Evolutionary conservation across 2,113 vertebrate species (phyloP), one percentile per base, ranked within the genome.

Genomic region (Ceuthmochares aereus): DNA sequence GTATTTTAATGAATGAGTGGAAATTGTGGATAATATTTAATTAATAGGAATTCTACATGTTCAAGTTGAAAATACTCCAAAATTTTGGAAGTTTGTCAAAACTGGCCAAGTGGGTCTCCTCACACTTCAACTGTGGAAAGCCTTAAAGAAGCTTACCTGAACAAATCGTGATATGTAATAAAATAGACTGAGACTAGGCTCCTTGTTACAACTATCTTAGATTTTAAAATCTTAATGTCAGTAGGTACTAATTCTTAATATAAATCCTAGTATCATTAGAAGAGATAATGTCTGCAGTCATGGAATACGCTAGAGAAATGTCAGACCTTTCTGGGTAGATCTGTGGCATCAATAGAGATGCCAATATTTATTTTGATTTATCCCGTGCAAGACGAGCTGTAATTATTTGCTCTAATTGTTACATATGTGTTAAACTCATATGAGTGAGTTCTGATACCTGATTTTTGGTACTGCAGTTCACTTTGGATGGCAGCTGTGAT

Each of bases 111-210:
- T 42, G n/a, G 0, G 1, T 37, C 32, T 84, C 32, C 43, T 70
- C 20, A 43, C 12, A 9, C 3, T 58, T 62, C 6, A 82, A 22
- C 13, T 62, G 17, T 26, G 56, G 10, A 74, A 91, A 78, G 16
- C 36, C 49, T 75, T 81, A 10, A 25, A 56, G 68, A 84, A 43
- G 11, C 30, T 75, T 60, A 58, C 23, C 20, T 84, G 63, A 54
- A 51, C 13, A 75, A 75, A 54, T 58, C 0, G 2, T 2, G 0
- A 3, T 52, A 45, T 47, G 8, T 58, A 56, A 56, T 74, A 6
- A 47, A 84, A 51, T 6, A 81, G 37, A n/a, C 34, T 27, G 14
- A 72, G n/a, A 10, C 11, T 37, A 63, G 47, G 5, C 22, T 90
- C 19, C 10, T 14, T 84, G 3, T 26, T 49, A 10, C 27, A 47